Conservation (phyloP, 2,113 vertebrate species). For the Saccopteryx leptura region DNA sequence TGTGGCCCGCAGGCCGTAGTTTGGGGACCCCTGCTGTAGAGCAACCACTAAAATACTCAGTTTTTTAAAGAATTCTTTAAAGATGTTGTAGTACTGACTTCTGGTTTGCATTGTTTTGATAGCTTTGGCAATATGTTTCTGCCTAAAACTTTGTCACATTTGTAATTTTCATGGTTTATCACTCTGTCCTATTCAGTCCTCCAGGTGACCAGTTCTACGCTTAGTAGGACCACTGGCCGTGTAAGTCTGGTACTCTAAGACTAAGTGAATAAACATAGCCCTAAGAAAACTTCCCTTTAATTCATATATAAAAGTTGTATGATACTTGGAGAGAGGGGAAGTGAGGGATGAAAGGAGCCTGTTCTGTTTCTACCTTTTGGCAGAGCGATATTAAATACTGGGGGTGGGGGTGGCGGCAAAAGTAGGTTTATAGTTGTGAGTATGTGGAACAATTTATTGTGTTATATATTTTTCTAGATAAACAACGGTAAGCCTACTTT, state of each 20-base stretch:
- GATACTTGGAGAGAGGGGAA: neutral
- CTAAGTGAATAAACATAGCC: neutral
- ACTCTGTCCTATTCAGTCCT: neutral
- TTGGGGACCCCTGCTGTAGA: no score
- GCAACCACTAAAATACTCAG: neutral
- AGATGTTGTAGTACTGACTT: neutral
- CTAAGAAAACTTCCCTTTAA: constrained; percentile 48
- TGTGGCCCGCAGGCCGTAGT: no score
- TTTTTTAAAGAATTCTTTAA: constrained; percentile 26
- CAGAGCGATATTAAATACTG: neutral
- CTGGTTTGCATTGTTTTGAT: constrained; percentile 6
- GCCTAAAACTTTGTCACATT: neutral
- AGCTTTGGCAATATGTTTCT: constrained; percentile 8
- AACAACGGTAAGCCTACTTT: neutral
- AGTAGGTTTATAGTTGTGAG: neutral
- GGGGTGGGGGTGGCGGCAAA: neutral
- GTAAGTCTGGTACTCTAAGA: neutral
- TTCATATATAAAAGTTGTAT: neutral
- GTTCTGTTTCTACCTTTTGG: neutral
- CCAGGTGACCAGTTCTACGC: neutral
- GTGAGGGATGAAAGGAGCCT: neutral
- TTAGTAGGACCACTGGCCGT: neutral
- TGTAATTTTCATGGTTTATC: constrained; percentile 30
- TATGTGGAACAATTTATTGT: neutral
- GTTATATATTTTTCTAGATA: no score